phyloP scores from a whole-genome alignment of 2,888 invertebrate species.

The Encarsia formosa region DNA sequence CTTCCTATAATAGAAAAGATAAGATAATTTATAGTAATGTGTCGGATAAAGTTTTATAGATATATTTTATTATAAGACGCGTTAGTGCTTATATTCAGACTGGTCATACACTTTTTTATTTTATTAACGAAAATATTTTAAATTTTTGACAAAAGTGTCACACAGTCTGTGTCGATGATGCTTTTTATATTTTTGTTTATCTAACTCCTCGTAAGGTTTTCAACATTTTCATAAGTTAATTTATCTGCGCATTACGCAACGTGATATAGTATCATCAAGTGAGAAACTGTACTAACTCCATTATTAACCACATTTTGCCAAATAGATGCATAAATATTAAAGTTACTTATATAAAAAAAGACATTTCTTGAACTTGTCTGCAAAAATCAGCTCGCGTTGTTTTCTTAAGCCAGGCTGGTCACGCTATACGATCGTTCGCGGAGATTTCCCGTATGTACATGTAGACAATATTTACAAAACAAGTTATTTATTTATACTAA shows the following conservation, averaged over 20 bases:
- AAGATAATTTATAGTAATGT: too few species aligned
- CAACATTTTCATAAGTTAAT: too few species aligned
- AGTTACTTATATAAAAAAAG: neutral
- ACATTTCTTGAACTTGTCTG: constrained; percentile 14
- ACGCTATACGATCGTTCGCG: constrained; percentile 45
- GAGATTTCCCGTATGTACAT: constrained; percentile 41
- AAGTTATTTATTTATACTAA: constrained; percentile 33
- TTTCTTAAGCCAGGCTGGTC: constrained; percentile 44
- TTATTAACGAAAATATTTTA: too few species aligned
- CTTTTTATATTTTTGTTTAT: too few species aligned
- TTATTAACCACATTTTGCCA: constrained; percentile 12
- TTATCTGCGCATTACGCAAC: too few species aligned
- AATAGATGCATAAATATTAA: constrained; percentile 14
- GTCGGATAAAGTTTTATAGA: too few species aligned
- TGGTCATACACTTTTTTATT: too few species aligned
- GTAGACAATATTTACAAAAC: constrained; percentile 52
- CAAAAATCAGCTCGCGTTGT: constrained; percentile 43
- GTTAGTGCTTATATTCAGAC: too few species aligned
- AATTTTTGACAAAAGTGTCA: too few species aligned
- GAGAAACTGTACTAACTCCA: constrained; percentile 4
- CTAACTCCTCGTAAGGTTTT: too few species aligned
- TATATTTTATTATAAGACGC: too few species aligned
- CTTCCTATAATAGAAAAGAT: neutral
- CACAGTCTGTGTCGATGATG: too few species aligned
- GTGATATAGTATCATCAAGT: constrained; percentile 4